These are phyloP conservation scores for Phengaris arion DNA, from an alignment of 2,888 invertebrate species.

Conservation along the genomic window DNA sequence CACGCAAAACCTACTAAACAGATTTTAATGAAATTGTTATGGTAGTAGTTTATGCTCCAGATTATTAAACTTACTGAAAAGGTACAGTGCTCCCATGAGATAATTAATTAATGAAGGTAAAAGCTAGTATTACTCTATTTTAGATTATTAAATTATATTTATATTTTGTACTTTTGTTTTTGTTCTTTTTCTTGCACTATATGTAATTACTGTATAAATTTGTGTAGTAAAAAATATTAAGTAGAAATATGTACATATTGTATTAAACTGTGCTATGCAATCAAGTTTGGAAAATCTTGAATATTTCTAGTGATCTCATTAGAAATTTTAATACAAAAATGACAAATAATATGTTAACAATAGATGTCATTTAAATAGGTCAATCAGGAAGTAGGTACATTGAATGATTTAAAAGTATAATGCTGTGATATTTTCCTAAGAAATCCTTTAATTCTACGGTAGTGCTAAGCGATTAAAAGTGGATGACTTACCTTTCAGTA, in stretches of 20 bases:
- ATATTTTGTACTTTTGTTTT: too few relatives aligned
- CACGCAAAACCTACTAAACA: too few relatives aligned
- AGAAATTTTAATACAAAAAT: constrained; percentile 17
- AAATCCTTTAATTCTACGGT: not conserved
- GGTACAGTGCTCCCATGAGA: too few relatives aligned
- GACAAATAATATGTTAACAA: not conserved
- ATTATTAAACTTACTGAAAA: too few relatives aligned
- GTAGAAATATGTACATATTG: not conserved
- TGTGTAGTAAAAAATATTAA: not conserved
- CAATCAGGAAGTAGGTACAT: constrained; percentile 20
- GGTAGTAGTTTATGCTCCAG: not conserved
- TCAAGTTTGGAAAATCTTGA: not conserved
- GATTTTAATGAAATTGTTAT: not conserved
- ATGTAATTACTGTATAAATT: not conserved
- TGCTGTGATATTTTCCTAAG: not conserved
- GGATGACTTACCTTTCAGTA: constrained; percentile 63
- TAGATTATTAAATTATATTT: too few relatives aligned
- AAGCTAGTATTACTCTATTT: too few relatives aligned
- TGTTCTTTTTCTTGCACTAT: not conserved
- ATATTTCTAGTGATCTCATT: not conserved
- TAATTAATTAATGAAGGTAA: too few relatives aligned
- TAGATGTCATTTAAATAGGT: constrained; percentile 8
- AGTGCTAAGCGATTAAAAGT: not conserved
- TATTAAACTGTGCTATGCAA: not conserved
- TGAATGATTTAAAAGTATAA: not conserved